Evolutionary conservation across 92 coral and sea anemone genomes (phyloP).

Genomic region (Zoanthus sociatus): DNA sequence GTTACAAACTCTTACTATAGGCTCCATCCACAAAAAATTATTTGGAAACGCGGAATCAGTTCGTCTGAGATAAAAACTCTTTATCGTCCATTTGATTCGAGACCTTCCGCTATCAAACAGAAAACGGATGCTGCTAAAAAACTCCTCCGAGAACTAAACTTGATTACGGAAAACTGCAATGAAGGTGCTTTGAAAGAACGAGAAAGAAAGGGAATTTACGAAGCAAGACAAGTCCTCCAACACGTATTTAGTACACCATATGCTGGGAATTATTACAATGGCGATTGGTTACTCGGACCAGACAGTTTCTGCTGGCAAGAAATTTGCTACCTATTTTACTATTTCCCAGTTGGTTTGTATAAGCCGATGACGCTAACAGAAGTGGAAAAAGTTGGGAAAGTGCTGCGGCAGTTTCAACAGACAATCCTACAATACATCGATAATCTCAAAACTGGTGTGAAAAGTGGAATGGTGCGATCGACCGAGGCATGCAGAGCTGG

Average conservation of each 20-base stretch:
- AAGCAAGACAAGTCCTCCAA: constrained; percentile 66
- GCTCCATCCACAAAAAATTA: constrained; percentile 48
- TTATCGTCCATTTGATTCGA: constrained; percentile 75
- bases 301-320: constrained; percentile 91
- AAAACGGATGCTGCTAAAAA: constrained; percentile 68
- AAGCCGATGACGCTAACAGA: constrained; percentile 60
- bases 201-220: constrained; percentile 68
- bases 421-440: constrained; percentile 75
- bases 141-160: constrained; percentile 54
- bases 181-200: constrained; percentile 57
- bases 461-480: constrained; percentile 91
- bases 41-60: constrained; percentile 36
- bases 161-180: constrained; percentile 47
- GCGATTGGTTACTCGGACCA: constrained; percentile 93
- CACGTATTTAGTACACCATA: constrained; percentile 77
- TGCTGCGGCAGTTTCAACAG: constrained; percentile 55
- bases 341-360: neutral
- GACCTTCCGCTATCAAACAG: constrained; percentile 71
- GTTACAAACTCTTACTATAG: constrained; percentile 53
- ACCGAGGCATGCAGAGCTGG: constrained; percentile 82
- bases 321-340: constrained; percentile 48
- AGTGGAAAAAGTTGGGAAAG: constrained; percentile 53
- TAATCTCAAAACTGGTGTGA: constrained; percentile 87
- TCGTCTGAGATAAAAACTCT: constrained; percentile 50
- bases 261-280: constrained; percentile 80